phyloP scores from a whole-genome alignment of 2,888 invertebrate genomes.

The Ormyrus pomaceus region DNA sequence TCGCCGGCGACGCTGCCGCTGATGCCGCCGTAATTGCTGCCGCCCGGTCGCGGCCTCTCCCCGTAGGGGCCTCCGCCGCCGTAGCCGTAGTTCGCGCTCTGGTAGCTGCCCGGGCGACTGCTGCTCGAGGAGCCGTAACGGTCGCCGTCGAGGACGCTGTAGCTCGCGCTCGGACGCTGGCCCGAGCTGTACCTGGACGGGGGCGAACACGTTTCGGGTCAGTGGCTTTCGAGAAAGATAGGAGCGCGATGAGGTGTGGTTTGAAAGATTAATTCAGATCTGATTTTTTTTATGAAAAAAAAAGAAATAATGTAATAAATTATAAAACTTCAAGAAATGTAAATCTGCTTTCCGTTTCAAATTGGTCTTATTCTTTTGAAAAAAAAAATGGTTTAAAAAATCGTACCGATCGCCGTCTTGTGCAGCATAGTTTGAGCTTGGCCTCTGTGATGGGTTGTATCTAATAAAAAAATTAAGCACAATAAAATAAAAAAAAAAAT shows the following conservation, averaged over 20 bases:
- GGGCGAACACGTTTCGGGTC: neutral
- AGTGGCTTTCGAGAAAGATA: neutral
- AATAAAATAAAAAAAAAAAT: too few relatives aligned
- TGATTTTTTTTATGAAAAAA: neutral
- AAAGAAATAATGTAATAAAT: neutral
- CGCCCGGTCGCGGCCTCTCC: constrained; percentile 46
- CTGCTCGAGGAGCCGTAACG: constrained; percentile 51
- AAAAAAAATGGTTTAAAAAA: too few relatives aligned
- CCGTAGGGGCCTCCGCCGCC: constrained; percentile 58
- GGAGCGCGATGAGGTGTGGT: neutral
- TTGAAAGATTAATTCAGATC: neutral
- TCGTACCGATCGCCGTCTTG: constrained; percentile 48
- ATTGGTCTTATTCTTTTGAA: too few relatives aligned
- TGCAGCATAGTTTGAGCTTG: constrained; percentile 23
- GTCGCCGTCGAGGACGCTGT: constrained; percentile 26
- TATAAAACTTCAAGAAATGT: too few relatives aligned
- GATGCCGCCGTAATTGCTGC: constrained; percentile 61
- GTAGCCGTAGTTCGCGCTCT: constrained; percentile 46
- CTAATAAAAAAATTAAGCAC: constrained; percentile 14
- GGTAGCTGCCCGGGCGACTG: constrained; percentile 44
- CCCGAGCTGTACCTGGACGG: too few relatives aligned
- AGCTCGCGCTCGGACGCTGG: constrained; percentile 20
- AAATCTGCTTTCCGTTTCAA: too few relatives aligned
- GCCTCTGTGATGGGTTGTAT: constrained; percentile 36
- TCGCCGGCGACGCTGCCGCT: constrained; percentile 63